Evolutionary conservation across 1,140 invertebrate genomes (phyloP).

Genomic region (Trialeurodes vaporariorum): DNA sequence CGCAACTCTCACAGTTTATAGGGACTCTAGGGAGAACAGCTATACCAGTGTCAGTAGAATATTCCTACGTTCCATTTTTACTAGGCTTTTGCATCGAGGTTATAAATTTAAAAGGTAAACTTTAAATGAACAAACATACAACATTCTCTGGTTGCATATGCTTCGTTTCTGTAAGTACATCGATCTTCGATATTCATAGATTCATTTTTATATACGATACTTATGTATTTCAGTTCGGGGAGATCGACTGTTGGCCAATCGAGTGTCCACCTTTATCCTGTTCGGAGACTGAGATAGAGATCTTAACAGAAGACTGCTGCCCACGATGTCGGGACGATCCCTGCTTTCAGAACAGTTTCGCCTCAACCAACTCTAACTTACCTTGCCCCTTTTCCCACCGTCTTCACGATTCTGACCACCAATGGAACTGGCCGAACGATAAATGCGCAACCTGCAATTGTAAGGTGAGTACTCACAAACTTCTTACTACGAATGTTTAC

Average conservation of each 20-base stretch:
- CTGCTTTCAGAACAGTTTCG: constrained; percentile 26
- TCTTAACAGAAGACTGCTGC: constrained; percentile 52
- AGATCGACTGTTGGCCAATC: constrained; percentile 79
- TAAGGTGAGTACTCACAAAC: constrained; percentile 46
- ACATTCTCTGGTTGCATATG: no score
- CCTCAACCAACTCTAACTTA: constrained; percentile 26
- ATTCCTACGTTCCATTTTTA: no score
- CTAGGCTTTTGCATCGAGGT: not conserved
- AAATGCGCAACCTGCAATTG: constrained; percentile 63
- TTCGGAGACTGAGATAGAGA: constrained; percentile 50
- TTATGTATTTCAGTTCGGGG: constrained; percentile 58
- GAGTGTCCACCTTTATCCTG: constrained; percentile 64
- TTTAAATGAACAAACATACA: no score
- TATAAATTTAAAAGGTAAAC: not conserved
- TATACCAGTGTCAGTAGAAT: no score
- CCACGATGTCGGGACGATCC: constrained; percentile 54
- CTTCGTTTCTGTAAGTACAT: no score
- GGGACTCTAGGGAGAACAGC: no score
- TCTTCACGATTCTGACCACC: constrained; percentile 46
- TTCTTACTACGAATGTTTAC: not conserved
- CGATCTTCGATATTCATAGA: no score
- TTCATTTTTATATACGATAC: constrained; percentile 16
- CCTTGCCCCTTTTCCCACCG: constrained; percentile 46
- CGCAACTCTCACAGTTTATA: no score
- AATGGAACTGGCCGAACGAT: constrained; percentile 47